Percentiles rank a stretch among this genome's conserved stretches.
Evolutionary conservation across 2,888 invertebrate genomes (phyloP).

Genomic region (Drosophila birchii): DNA sequence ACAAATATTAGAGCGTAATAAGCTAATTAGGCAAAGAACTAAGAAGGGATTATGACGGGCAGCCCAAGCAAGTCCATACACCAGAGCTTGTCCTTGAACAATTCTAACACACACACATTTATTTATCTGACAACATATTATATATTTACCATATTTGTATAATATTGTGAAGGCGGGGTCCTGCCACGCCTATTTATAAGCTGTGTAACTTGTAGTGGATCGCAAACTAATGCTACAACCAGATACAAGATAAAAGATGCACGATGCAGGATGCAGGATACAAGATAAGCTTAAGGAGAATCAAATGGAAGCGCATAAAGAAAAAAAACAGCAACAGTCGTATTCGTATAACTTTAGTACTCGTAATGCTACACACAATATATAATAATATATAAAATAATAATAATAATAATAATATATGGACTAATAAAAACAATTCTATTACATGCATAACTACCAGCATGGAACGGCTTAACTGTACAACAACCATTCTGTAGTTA

Average conservation of each 20-base stretch:
- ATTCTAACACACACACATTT: constrained; percentile 6
- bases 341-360: constrained; percentile 42
- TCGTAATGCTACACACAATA: constrained; percentile 40
- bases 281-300: constrained; percentile 17
- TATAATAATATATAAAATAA: constrained; percentile 22
- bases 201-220: constrained; percentile 19
- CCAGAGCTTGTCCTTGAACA: constrained; percentile 17
- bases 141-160: background rate
- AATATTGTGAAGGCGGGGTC: constrained; percentile 12
- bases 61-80: constrained; percentile 14
- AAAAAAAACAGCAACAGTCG: constrained; percentile 10
- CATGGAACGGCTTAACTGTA: constrained; percentile 34
- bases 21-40: constrained; percentile 13
- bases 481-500: constrained; percentile 31
- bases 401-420: constrained; percentile 44
- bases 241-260: constrained; percentile 6
- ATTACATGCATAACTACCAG: constrained; percentile 28
- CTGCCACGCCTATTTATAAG: constrained; percentile 11
- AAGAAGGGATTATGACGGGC: constrained; percentile 4
- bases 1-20: background rate
- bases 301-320: constrained; percentile 39
- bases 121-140: constrained; percentile 15
- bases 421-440: constrained; percentile 60
- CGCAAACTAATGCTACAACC: constrained; percentile 24
- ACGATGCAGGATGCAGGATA: background rate